Conservation (phyloP, 2,113 vertebrate genomes). For the Pseudonaja textilis region DNA sequence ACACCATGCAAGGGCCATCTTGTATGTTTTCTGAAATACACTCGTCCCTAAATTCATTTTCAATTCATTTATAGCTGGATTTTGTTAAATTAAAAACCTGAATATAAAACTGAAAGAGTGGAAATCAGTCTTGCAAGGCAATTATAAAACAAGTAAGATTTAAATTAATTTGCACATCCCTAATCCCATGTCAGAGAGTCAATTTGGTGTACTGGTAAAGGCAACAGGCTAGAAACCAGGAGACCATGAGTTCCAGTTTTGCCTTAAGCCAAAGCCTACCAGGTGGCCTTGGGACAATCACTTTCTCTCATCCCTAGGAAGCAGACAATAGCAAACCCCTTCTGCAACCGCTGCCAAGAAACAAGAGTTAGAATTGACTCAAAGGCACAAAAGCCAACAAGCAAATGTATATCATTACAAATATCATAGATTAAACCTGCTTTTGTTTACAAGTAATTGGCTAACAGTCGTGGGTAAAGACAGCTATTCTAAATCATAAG, state of each 20-base stretch:
- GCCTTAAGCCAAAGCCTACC: not conserved
- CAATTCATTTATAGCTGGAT: not conserved
- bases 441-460: not conserved
- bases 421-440: not conserved
- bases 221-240: not conserved
- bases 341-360: not conserved
- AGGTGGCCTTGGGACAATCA: not conserved
- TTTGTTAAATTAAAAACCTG: not conserved
- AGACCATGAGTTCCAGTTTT: not conserved
- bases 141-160: not conserved
- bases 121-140: not conserved
- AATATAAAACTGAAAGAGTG: not conserved
- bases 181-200: not conserved
- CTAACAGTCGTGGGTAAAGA: not conserved
- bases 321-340: not conserved
- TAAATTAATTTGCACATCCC: not conserved
- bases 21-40: not conserved
- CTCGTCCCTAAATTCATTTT: not conserved
- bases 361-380: not conserved
- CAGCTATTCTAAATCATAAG: not conserved
- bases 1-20: not conserved
- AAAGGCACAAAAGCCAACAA: not conserved
- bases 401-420: not conserved
- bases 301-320: not conserved
- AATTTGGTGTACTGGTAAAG: not conserved